phyloP scores from a whole-genome alignment of 2,797 vertebrate genomes.

The Poeciliopsis turneri region DNA sequence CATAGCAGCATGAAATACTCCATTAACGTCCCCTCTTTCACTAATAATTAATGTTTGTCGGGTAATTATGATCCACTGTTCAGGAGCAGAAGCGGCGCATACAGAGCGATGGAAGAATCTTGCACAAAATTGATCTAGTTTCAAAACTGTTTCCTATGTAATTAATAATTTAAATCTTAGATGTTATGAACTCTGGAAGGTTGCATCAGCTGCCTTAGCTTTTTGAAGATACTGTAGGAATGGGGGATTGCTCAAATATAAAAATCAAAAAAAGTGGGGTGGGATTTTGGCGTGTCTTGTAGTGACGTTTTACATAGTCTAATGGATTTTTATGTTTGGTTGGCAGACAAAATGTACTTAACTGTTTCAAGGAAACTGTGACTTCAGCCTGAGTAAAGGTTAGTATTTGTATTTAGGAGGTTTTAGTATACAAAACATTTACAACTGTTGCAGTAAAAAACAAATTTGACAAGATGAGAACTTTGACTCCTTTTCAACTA shows the following conservation, averaged over 20 bases:
- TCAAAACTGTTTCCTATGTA: background rate
- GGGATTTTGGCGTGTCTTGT: background rate
- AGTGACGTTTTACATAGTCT: background rate
- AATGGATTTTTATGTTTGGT: background rate
- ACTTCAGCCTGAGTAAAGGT: background rate
- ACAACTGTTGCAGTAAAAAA: background rate
- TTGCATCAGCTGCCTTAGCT: background rate
- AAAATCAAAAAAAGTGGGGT: background rate
- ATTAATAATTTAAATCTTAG: background rate
- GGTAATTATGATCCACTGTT: constrained; percentile 7
- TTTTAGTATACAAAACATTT: background rate
- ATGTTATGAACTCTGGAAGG: background rate
- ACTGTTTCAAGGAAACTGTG: background rate
- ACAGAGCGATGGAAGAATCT: background rate
- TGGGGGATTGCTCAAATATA: background rate
- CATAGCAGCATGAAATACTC: constrained; percentile 10
- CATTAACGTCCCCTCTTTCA: background rate
- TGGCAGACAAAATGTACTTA: background rate
- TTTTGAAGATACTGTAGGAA: background rate
- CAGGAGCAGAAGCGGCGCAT: background rate
- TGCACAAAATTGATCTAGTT: background rate
- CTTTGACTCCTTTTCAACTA: background rate
- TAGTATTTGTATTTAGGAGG: background rate
- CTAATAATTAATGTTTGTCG: background rate
- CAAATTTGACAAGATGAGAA: background rate